Evolutionary conservation across 2,888 invertebrate species (phyloP), one percentile per base, ranked within the genome.

Genomic region (Petrophora chlorosata): DNA sequence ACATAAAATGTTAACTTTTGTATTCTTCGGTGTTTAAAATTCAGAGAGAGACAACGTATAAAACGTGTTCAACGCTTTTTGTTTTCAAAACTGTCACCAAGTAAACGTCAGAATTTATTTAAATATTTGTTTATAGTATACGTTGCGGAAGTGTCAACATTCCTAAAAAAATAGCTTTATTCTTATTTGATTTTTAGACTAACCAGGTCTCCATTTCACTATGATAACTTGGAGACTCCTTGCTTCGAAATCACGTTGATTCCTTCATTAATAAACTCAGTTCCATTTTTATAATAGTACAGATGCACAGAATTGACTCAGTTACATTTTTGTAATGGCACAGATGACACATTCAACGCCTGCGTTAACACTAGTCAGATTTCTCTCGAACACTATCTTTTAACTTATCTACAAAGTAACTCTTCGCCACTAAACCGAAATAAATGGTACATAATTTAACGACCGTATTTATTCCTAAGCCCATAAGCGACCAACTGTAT

Each of bases 401-500:
- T 15, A 12, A 32, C 48, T 29, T 44, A 46, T 47, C 43, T 53
- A 56, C 49, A 52, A 40, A 45, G 52, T 56, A 25, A 42, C 41
- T 30, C 49, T 48, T 46, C 12, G 17, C 9, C 30, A 56, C 45
- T 17, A 47, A 54, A 51, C 43, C 46, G 33, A 23, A 46, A 51
- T 56, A 56, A 48, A 50, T 50, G 28, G 30, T 46, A 36, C 33
- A 32, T 14, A 16, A 2, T 56, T 48, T 54, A 50, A 68, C 74
- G 76, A 77, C 74, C 76, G 74, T 81, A 63, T 67, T 65, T 59
- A 63, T 64, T 61, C 48, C 57, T 52, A 58, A 59, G 63, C 39
- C 49, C 32, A 58, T 62, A 59, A 65, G 47, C 41, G 42, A 32
- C 33, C 26, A 64, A 62, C 65, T 60, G 64, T 71, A 56, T 33